phyloP scores from a whole-genome alignment of 2,113 vertebrate genomes.

The Chaetodon trifascialis region DNA sequence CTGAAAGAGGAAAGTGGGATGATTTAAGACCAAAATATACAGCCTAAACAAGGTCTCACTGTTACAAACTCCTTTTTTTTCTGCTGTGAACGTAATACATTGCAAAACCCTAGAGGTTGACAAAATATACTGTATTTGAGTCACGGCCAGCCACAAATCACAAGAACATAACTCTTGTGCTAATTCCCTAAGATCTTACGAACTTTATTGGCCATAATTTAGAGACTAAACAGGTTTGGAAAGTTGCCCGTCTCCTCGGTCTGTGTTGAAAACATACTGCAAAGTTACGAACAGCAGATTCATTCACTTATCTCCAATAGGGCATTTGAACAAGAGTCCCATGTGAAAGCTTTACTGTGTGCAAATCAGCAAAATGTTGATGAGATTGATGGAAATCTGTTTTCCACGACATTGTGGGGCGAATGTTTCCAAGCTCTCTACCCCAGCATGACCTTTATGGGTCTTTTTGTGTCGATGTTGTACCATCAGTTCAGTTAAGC shows the following conservation, averaged over 20 bases:
- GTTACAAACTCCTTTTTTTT: neutral
- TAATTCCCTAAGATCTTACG: conserved; percentile 6
- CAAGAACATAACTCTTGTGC: neutral
- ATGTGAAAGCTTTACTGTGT: neutral
- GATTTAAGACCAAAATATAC: conserved; percentile 31
- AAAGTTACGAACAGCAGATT: neutral
- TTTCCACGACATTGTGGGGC: neutral
- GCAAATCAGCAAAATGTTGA: neutral
- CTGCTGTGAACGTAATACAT: conserved; percentile 8
- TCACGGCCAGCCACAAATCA: neutral
- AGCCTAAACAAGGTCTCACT: conserved; percentile 18
- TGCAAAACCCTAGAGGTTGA: neutral
- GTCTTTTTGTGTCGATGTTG: neutral
- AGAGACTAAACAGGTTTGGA: neutral
- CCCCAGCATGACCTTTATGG: neutral
- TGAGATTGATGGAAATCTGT: neutral
- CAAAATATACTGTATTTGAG: conserved; percentile 17
- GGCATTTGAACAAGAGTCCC: neutral
- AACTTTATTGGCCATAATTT: conserved; percentile 13
- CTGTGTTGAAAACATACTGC: neutral
- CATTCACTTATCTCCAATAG: neutral
- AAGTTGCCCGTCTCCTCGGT: neutral
- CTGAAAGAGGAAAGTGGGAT: neutral
- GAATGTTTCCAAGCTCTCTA: neutral
- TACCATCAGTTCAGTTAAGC: neutral